Conservation (phyloP, 1,140 invertebrate species). For the Parapsyche elsis region DNA sequence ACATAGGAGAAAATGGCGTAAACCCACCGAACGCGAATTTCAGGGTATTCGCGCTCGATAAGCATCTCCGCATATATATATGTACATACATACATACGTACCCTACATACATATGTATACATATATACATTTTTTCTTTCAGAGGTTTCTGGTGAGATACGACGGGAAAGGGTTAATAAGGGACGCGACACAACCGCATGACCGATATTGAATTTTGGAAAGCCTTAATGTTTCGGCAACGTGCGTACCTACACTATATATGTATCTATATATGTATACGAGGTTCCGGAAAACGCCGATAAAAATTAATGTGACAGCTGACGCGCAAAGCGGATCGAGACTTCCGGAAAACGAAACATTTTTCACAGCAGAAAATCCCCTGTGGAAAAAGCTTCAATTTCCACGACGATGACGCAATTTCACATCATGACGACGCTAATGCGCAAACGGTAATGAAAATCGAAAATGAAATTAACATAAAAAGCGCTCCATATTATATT, state of each 20-base stretch:
- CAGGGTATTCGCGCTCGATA: neutral
- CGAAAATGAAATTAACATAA: no score
- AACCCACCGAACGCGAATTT: conserved; percentile 1
- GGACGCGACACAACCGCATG: neutral
- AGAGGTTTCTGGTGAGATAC: neutral
- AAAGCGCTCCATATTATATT: no score
- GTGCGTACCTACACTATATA: neutral
- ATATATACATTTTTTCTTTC: neutral
- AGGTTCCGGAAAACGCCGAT: conserved; percentile 9
- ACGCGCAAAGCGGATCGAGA: neutral
- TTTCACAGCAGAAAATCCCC: neutral
- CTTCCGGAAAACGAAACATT: neutral
- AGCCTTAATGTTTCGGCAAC: conserved; percentile 9
- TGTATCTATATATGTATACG: neutral
- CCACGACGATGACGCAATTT: no score
- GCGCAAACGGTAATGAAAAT: no score
- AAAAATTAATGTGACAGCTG: conserved; percentile 32
- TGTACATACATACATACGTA: neutral
- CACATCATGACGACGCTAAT: no score
- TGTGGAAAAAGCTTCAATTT: neutral
- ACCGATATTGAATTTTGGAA: conserved; percentile 19
- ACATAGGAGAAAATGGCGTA: neutral
- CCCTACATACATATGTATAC: no score
- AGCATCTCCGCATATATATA: neutral
- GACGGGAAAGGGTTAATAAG: neutral